These are phyloP conservation scores for Ephydatia muelleri DNA, from an alignment of 37 sponge, comb jelly and placozoan species.

Conservation along the genomic window DNA sequence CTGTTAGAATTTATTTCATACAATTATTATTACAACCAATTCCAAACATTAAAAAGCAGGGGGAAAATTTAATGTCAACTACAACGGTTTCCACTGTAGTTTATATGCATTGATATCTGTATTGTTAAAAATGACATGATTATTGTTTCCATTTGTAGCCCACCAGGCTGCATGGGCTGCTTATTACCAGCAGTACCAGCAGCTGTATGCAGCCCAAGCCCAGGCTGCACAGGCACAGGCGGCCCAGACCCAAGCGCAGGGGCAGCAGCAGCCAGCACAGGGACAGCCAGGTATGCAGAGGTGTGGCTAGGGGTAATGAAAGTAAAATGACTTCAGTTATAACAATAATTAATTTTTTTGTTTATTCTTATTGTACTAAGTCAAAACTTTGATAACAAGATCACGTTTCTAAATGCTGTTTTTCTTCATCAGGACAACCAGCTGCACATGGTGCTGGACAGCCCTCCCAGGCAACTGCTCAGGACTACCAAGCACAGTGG, in stretches of 20 bases:
- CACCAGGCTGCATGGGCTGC: conserved; percentile 81
- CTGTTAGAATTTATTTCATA: too few relatives aligned
- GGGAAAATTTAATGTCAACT: too few relatives aligned
- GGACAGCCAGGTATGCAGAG: conserved; percentile 19
- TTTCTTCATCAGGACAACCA: not conserved
- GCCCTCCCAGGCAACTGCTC: not conserved
- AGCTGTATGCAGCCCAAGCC: conserved; percentile 50
- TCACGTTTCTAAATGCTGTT: not conserved
- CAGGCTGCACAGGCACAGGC: conserved; percentile 33
- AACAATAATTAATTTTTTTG: too few relatives aligned
- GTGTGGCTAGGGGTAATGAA: not conserved
- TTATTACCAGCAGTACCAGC: conserved; percentile 92
- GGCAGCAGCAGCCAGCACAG: conserved; percentile 19
- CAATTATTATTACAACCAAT: too few relatives aligned
- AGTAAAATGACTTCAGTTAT: too few relatives aligned
- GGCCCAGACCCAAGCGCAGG: conserved; percentile 37
- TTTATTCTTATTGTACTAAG: too few relatives aligned
- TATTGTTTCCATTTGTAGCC: too few relatives aligned
- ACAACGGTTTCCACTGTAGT: too few relatives aligned
- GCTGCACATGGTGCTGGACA: not conserved
- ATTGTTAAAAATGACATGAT: too few relatives aligned
- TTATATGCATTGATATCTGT: too few relatives aligned
- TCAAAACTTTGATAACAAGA: not conserved
- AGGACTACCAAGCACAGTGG: conserved; percentile 89
- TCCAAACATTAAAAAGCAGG: too few relatives aligned